A percentile compares a stretch with the other conserved stretches of the same genome.
Evolutionary conservation across 2,113 vertebrate species (phyloP).

Genomic region (Pomatorhinus ruficollis): DNA sequence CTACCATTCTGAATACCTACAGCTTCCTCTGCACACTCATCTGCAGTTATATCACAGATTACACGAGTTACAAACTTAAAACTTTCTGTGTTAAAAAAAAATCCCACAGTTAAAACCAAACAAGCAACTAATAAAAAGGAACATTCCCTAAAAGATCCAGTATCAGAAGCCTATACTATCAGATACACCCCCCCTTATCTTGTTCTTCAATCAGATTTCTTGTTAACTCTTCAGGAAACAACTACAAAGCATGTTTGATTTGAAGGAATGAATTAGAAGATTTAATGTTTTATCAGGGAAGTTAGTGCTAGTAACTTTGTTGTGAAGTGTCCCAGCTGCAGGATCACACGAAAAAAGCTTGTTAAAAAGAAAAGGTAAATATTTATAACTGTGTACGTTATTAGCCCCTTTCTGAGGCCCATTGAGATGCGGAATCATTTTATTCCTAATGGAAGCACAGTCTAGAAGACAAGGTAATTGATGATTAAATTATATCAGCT

Average conservation of each 20-base stretch:
- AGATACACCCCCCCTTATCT: neutral
- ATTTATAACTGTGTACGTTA: neutral
- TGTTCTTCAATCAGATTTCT: neutral
- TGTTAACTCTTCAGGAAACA: neutral
- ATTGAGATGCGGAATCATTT: neutral
- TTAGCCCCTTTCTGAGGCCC: neutral
- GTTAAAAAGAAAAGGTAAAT: conserved; percentile 24
- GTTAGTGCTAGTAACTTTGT: neutral
- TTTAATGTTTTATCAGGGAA: neutral
- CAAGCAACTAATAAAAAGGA: neutral
- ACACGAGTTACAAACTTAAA: neutral
- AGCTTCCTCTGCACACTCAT: neutral
- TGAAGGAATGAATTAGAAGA: neutral
- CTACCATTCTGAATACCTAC: neutral
- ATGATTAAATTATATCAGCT: neutral
- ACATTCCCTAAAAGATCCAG: neutral
- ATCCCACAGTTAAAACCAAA: neutral
- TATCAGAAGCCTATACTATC: neutral
- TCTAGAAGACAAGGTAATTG: neutral
- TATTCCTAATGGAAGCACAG: neutral
- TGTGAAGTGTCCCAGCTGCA: neutral
- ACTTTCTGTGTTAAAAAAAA: neutral
- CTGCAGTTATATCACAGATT: neutral
- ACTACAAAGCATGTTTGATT: neutral
- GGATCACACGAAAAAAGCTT: neutral